Base-by-base conservation (phyloP, 2,888 invertebrate species). In the Spialia ferax region DNA sequence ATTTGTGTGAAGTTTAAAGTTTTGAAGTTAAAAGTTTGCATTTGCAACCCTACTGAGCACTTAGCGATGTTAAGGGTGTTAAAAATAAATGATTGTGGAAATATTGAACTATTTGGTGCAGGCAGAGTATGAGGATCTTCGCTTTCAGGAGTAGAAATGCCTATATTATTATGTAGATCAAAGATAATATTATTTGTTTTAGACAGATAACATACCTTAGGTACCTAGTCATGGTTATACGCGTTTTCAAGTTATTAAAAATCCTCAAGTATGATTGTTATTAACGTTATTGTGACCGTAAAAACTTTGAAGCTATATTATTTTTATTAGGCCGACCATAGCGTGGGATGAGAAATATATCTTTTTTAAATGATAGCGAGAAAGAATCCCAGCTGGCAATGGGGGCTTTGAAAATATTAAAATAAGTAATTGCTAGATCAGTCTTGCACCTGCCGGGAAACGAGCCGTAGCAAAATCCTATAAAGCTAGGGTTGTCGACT, bases 351-450 rank as follows among this genome's bases (percentile, higher is more conserved):
- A 65, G 38, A 48, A 52, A 65, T 38, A 65, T 22, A 59, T 38
- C 18, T 57, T 50, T 68, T 56, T 57, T 32, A 85, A n/a, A 81
- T 77, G 80, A 66, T 68, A 61, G 56, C 65, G 77, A 78, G 81
- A 83, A 82, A 83, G 78, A 77, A 78, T 59, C 65, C 75, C 75
- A 77, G 77, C 73, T 78, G 77, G 76, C 38, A 77, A 75, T 73
- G 81, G 79, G 73, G 81, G 84, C 82, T 87, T 88, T 89, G 87
- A 89, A 89, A 87, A 88, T 89, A 88, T 89, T 87, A 88, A 88
- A 89, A 87, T 88, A 88, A 88, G 89, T 90, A 87, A 92, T 91
- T 89, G 88, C 84, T 86, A 83, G 85, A 90, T 91, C 86, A 86
- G 80, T 80, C 75, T 78, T 81, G 84, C 91, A 91, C 91, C 91